Evolutionary conservation across 2,113 vertebrate species (phyloP).

Genomic region (Xenopus tropicalis): DNA sequence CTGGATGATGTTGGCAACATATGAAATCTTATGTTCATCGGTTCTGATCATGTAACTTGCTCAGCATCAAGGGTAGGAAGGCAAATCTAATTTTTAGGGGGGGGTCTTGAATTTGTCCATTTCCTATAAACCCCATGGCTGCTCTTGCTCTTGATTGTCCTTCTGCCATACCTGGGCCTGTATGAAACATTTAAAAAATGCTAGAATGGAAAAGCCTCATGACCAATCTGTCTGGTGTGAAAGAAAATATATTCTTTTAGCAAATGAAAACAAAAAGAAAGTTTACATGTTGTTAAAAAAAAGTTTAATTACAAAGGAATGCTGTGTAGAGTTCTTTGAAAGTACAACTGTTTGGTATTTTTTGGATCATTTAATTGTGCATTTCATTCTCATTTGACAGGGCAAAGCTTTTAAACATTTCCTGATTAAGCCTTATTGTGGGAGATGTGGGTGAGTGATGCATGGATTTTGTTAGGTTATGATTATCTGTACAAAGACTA

Average conservation of each 20-base stretch:
- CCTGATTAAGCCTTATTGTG: not conserved
- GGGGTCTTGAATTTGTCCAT: too few relatives aligned
- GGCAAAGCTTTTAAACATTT: slow-evolving; percentile 30
- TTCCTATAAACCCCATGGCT: too few relatives aligned
- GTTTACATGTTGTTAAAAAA: not conserved
- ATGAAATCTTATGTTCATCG: too few relatives aligned
- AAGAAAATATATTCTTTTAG: slow-evolving; percentile 3
- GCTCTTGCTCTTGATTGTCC: too few relatives aligned
- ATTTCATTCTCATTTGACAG: slow-evolving; percentile 23
- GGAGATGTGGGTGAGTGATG: not conserved
- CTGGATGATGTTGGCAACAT: too few relatives aligned
- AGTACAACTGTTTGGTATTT: not conserved
- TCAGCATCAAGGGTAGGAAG: too few relatives aligned
- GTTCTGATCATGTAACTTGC: too few relatives aligned
- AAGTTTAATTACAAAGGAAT: not conserved
- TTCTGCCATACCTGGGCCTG: too few relatives aligned
- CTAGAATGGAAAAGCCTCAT: too few relatives aligned
- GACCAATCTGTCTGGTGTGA: too few relatives aligned
- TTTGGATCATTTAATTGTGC: not conserved
- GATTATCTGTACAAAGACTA: slow-evolving; percentile 7
- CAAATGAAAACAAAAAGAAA: not conserved
- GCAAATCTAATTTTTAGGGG: too few relatives aligned
- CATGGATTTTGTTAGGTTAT: slow-evolving; percentile 2
- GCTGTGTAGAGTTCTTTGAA: not conserved
- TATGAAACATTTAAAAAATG: too few relatives aligned